Evolutionary conservation across 2,888 invertebrate genomes (phyloP).

Genomic region (Rhodophaea formosa): DNA sequence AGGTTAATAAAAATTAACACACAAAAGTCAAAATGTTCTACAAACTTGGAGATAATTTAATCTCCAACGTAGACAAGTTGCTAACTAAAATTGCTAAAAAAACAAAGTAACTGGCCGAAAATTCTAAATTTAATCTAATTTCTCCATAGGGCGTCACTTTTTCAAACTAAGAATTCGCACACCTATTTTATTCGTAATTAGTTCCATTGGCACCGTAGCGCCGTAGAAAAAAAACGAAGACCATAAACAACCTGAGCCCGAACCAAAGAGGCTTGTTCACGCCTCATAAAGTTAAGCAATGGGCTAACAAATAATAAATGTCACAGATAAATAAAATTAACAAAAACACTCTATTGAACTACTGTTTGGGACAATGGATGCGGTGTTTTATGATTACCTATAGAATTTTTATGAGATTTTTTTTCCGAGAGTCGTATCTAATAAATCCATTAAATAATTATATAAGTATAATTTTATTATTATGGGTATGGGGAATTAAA

Average conservation of each 20-base stretch:
- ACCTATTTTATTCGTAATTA: conserved; percentile 11
- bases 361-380: conserved; percentile 11
- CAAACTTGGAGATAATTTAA: too few species aligned
- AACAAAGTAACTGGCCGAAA: background rate
- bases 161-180: background rate
- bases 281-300: conserved; percentile 30
- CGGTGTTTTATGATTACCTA: background rate
- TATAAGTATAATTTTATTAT: too few species aligned
- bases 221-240: conserved; percentile 7
- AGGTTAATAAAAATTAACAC: too few species aligned
- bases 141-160: background rate
- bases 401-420: background rate
- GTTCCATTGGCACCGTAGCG: conserved; percentile 4
- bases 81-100: background rate
- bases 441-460: too few species aligned
- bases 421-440: background rate
- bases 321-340: conserved; percentile 27
- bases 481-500: too few species aligned
- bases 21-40: too few species aligned
- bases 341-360: conserved; percentile 19
- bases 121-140: background rate
- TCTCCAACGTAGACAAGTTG: too few species aligned
- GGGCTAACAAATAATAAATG: conserved; percentile 30
- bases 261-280: conserved; percentile 29
- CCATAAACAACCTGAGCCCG: conserved; percentile 26